Conservation (phyloP, 1,140 invertebrate genomes). For the Venturia canescens region DNA sequence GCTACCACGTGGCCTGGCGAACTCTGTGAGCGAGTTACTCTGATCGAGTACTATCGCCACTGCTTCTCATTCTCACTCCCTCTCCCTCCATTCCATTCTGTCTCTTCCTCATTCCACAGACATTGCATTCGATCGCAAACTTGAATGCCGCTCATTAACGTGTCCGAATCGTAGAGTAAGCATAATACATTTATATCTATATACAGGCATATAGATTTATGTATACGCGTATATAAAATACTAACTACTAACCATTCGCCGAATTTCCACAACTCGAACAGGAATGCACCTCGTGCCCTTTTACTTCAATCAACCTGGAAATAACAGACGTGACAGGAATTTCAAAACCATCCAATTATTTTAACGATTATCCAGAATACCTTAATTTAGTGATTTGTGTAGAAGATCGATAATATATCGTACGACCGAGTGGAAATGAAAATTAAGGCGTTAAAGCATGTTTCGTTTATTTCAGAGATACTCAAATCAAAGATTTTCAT, state of each 20-base stretch:
- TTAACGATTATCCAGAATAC: constrained; percentile 6
- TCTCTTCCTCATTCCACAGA: constrained; percentile 31
- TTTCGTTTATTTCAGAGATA: no score
- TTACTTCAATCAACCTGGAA: not conserved
- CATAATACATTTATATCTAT: not conserved
- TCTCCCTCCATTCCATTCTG: not conserved
- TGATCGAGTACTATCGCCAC: constrained; percentile 18
- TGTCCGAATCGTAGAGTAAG: constrained; percentile 49
- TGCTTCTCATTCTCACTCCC: not conserved
- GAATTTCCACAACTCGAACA: not conserved
- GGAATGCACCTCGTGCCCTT: not conserved
- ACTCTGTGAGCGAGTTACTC: constrained; percentile 36
- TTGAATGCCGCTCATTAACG: constrained; percentile 65
- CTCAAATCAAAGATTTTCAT: no score
- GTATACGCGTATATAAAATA: no score
- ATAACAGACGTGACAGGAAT: constrained; percentile 35
- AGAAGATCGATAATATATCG: no score
- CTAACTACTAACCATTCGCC: not conserved
- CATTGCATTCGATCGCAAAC: constrained; percentile 28
- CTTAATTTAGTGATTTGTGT: no score
- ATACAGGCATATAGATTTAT: not conserved
- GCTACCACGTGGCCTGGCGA: constrained; percentile 30
- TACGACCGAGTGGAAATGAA: no score
- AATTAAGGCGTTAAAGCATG: no score
- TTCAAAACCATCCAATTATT: constrained; percentile 34